Percentiles rank a stretch among this genome's conserved stretches.
Evolutionary conservation across 2,888 invertebrate genomes (phyloP).

Genomic region (Aromia moschata): DNA sequence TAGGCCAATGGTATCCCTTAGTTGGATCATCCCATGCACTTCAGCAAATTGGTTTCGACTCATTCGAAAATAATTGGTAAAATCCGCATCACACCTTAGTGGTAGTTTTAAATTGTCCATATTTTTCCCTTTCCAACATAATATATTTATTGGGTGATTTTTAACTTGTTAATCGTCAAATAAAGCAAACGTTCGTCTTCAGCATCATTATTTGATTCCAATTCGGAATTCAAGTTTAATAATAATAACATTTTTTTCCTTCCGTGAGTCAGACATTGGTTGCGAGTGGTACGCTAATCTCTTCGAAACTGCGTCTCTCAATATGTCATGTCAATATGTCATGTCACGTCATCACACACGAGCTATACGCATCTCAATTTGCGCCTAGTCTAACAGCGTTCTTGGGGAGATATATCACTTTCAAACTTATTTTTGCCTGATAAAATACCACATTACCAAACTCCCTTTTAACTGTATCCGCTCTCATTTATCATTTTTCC

Average conservation of each 20-base stretch:
- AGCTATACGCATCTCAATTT: not conserved
- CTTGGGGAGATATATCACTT: no score
- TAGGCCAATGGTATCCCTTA: not conserved
- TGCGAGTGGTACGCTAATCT: not conserved
- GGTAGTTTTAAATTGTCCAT: not conserved
- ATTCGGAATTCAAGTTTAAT: conserved; percentile 14
- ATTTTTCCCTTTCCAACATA: not conserved
- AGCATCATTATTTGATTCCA: conserved; percentile 5
- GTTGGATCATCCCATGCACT: not conserved
- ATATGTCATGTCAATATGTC: no score
- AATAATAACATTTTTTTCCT: conserved; percentile 10
- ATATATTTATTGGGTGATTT: conserved; percentile 8
- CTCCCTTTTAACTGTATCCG: no score
- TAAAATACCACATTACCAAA: no score
- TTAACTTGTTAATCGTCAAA: conserved; percentile 6
- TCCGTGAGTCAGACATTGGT: not conserved
- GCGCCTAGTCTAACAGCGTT: not conserved
- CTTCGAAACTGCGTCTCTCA: not conserved
- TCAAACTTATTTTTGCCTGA: no score
- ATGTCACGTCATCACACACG: not conserved
- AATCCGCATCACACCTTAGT: not conserved
- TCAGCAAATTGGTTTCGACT: not conserved
- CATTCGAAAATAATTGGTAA: not conserved
- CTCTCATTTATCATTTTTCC: no score
- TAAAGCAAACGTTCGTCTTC: not conserved